These are phyloP conservation scores for Drosophila serrata DNA, from an alignment of 1,140 invertebrate species.

Conservation along the genomic window DNA sequence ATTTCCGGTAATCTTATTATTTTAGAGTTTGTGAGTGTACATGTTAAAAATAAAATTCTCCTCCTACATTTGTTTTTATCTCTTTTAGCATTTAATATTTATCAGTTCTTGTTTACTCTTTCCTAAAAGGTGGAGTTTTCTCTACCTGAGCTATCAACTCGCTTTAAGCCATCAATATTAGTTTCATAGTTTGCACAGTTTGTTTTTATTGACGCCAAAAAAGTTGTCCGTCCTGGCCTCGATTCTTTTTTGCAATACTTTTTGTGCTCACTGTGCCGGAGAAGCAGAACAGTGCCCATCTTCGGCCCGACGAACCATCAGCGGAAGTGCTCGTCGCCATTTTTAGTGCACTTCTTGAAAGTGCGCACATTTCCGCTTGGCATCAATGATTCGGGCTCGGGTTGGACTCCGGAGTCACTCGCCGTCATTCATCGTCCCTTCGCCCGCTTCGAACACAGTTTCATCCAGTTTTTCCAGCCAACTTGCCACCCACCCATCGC, in stretches of 20 bases:
- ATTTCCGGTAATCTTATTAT: too few species aligned
- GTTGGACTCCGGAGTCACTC: conserved; percentile 12
- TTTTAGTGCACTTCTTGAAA: conserved; percentile 83
- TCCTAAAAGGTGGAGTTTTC: neutral
- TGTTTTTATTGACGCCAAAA: conserved; percentile 9
- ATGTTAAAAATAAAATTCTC: too few species aligned
- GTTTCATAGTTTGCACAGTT: conserved; percentile 8
- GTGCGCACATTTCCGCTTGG: conserved; percentile 82
- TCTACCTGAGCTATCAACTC: neutral
- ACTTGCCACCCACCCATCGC: conserved; percentile 13
- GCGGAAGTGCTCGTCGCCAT: conserved; percentile 82
- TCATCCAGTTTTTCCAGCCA: neutral
- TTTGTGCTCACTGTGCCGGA: conserved; percentile 11
- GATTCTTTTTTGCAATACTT: neutral
- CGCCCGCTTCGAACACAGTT: neutral
- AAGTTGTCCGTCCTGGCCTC: conserved; percentile 7
- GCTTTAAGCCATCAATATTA: conserved; percentile 12
- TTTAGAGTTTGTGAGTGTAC: too few species aligned
- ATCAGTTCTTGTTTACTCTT: neutral
- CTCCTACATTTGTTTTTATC: neutral
- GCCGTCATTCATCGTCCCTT: neutral
- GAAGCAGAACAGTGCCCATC: conserved; percentile 40
- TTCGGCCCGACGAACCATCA: conserved; percentile 56
- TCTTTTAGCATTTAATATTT: neutral
- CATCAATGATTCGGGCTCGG: conserved; percentile 76